Conservation (phyloP, 2,797 vertebrate species). For the Chrosomus eos region DNA sequence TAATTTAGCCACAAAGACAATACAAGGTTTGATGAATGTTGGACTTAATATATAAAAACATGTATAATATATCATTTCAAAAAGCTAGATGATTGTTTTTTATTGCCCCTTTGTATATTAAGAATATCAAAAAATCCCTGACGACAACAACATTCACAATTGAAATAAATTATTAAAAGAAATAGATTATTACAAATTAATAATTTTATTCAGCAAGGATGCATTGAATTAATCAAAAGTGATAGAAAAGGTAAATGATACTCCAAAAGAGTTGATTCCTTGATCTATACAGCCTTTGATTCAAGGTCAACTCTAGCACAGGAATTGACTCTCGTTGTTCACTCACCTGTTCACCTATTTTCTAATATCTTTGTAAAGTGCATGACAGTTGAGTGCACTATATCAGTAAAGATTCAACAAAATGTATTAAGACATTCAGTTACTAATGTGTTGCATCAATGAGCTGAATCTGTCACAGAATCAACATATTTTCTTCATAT, state of each 20-base stretch:
- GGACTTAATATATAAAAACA: constrained; percentile 4
- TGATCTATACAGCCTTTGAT: not conserved
- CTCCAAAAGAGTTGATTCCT: not conserved
- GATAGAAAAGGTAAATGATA: not conserved
- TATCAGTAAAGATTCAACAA: not conserved
- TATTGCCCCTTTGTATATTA: constrained; percentile 8
- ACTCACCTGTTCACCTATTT: not conserved
- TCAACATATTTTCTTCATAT: too few relatives aligned
- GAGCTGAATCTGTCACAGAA: not conserved
- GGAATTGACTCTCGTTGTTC: not conserved
- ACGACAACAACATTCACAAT: not conserved
- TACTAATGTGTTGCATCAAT: not conserved
- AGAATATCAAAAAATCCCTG: not conserved
- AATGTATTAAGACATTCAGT: not conserved
- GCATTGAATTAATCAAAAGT: not conserved
- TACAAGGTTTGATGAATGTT: constrained; percentile 31
- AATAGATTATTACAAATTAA: too few relatives aligned
- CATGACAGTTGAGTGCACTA: not conserved
- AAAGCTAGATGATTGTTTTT: not conserved
- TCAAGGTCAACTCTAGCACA: not conserved
- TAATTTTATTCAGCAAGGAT: not conserved
- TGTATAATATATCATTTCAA: constrained; percentile 11
- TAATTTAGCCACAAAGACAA: not conserved
- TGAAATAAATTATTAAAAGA: too few relatives aligned
- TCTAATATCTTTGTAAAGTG: not conserved